phyloP scores from a whole-genome alignment of 2,113 vertebrate species.

The Sinosuthora webbiana region DNA sequence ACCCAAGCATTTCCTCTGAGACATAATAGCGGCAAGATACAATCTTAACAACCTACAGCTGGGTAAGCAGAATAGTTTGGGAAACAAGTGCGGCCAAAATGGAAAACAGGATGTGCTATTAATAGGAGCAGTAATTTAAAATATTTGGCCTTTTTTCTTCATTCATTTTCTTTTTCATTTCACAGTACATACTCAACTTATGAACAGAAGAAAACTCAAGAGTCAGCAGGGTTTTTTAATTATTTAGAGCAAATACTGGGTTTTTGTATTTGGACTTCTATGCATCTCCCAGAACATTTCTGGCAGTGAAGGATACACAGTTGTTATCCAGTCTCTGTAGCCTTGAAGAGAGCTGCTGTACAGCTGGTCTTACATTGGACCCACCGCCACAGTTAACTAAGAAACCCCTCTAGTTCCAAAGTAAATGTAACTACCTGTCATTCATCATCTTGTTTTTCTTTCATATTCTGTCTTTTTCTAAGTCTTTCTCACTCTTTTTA shows the following conservation, averaged over 20 bases:
- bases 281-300: neutral
- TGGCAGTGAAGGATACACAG: neutral
- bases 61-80: conserved; percentile 23
- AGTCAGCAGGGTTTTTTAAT: accelerated
- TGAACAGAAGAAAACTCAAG: neutral
- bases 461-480: neutral
- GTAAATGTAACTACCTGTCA: neutral
- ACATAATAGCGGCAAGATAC: conserved; percentile 7
- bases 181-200: neutral
- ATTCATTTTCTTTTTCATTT: neutral
- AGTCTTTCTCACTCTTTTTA: neutral
- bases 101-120: conserved; percentile 28
- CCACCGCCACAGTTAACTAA: neutral
- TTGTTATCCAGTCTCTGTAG: neutral
- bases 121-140: neutral
- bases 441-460: neutral
- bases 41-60: conserved; percentile 31
- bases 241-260: neutral
- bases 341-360: neutral
- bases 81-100: neutral
- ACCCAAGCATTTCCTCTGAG: conserved; percentile 9
- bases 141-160: neutral
- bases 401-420: neutral
- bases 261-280: neutral
- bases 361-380: neutral